Evolutionary conservation across 2,888 invertebrate genomes (phyloP).

Genomic region (Rhogogaster chlorosoma): DNA sequence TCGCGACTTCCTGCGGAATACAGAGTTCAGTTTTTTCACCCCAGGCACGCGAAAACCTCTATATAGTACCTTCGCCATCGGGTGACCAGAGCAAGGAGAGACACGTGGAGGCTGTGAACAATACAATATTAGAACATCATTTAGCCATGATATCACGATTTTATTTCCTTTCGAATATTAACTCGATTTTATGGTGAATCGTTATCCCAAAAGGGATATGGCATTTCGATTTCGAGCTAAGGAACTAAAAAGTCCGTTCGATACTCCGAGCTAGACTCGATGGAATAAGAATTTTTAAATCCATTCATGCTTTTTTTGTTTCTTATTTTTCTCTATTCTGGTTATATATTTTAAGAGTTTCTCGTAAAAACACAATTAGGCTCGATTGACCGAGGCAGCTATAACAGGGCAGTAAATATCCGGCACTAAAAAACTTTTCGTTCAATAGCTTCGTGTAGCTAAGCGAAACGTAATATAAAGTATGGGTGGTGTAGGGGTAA

Average conservation of each 20-base stretch:
- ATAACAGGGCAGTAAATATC: conserved; percentile 8
- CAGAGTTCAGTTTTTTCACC: conserved; percentile 40
- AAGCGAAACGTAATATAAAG: conserved; percentile 30
- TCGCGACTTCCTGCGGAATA: conserved; percentile 43
- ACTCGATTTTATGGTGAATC: background rate
- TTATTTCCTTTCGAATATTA: background rate
- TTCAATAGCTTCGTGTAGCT: conserved; percentile 16
- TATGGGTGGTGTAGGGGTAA: conserved; percentile 18
- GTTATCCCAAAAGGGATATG: background rate
- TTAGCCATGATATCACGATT: background rate
- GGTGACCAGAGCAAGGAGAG: background rate
- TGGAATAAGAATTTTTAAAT: background rate
- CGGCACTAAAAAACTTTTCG: conserved; percentile 38
- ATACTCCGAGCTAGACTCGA: background rate
- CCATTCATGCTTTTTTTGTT: background rate
- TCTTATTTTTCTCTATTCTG: background rate
- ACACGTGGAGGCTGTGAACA: background rate
- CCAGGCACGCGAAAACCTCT: conserved; percentile 11
- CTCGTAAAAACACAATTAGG: conserved; percentile 43
- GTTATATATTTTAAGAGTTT: background rate
- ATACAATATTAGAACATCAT: background rate
- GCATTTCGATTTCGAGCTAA: background rate
- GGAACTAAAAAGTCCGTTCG: background rate
- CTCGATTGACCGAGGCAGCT: conserved; percentile 5
- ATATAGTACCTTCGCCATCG: background rate